Evolutionary conservation across 2,113 vertebrate species (phyloP).

Genomic region (Lota lota): DNA sequence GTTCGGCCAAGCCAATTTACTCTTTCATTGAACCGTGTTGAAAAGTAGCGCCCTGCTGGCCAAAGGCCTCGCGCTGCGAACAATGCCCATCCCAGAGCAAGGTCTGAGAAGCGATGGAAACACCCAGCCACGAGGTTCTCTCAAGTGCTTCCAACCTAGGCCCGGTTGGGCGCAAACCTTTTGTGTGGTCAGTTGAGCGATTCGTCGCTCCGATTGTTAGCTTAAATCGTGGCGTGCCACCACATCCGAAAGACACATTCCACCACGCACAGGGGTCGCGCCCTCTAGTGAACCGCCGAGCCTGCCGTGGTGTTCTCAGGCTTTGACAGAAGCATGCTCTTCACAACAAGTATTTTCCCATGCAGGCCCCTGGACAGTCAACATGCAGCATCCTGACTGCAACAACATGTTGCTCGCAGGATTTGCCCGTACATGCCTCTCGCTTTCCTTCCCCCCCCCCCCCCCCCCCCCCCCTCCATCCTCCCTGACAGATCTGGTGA

Average conservation of each 20-base stretch:
- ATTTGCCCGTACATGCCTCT: slow-evolving; percentile 54
- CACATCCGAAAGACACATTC: not conserved
- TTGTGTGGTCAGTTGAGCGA: not conserved
- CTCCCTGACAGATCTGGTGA: slow-evolving; percentile 42
- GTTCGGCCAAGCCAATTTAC: no score
- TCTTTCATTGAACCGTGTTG: slow-evolving; percentile 10
- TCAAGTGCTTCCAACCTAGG: slow-evolving; percentile 12
- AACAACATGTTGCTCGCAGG: slow-evolving; percentile 8
- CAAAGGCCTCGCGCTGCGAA: slow-evolving; percentile 38
- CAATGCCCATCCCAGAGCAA: slow-evolving; percentile 23
- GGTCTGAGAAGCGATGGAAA: slow-evolving; percentile 36
- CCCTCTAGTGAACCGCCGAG: no score
- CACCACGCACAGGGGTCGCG: no score
- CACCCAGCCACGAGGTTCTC: slow-evolving; percentile 30
- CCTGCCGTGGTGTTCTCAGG: no score
- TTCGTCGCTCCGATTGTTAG: not conserved
- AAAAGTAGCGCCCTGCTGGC: slow-evolving; percentile 49
- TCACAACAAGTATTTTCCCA: not conserved
- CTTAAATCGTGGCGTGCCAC: not conserved
- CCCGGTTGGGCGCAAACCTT: not conserved
- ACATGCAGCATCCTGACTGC: slow-evolving; percentile 7
- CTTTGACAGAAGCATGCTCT: not conserved
- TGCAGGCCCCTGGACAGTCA: slow-evolving; percentile 21
- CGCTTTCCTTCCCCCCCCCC: not conserved
- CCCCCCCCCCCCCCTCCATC: slow-evolving; percentile 28